These are phyloP conservation scores for Scomber scombrus DNA, from an alignment of 2,113 vertebrate genomes.

Conservation along the genomic window DNA sequence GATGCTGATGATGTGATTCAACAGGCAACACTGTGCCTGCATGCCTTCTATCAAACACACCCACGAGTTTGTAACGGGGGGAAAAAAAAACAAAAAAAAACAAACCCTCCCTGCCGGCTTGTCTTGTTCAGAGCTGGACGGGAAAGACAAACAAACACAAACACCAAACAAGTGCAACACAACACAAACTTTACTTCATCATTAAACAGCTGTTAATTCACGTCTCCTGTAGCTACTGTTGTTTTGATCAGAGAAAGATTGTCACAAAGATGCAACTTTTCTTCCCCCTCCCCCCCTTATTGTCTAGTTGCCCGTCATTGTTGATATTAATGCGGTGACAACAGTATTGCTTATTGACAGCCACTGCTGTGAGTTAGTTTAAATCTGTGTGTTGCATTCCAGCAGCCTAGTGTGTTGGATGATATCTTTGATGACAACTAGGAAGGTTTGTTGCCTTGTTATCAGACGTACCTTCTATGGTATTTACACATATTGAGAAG, in stretches of 20 bases:
- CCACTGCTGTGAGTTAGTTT: constrained; percentile 63
- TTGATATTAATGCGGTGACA: constrained; percentile 57
- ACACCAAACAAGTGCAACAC: constrained; percentile 74
- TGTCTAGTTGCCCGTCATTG: constrained; percentile 47
- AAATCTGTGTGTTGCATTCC: constrained; percentile 30
- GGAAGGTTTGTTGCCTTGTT: background rate
- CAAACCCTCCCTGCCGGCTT: constrained; percentile 57
- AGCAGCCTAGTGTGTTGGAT: constrained; percentile 32
- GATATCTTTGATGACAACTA: constrained; percentile 15
- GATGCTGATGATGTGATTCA: constrained; percentile 82
- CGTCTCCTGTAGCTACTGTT: constrained; percentile 69
- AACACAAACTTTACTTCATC: constrained; percentile 79
- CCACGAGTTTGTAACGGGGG: constrained; percentile 60
- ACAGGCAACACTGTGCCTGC: constrained; percentile 78
- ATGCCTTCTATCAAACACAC: constrained; percentile 75
- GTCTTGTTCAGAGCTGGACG: constrained; percentile 76
- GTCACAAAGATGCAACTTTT: constrained; percentile 60
- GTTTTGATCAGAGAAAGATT: constrained; percentile 80
- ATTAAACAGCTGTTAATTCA: constrained; percentile 81
- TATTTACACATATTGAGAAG: background rate
- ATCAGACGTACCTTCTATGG: background rate
- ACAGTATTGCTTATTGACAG: constrained; percentile 62
- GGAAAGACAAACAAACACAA: constrained; percentile 71
- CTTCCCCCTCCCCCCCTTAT: constrained; percentile 21
- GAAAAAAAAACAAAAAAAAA: constrained; percentile 45